Base-by-base conservation (phyloP, 2,888 invertebrate species). In the Seira ritae region DNA sequence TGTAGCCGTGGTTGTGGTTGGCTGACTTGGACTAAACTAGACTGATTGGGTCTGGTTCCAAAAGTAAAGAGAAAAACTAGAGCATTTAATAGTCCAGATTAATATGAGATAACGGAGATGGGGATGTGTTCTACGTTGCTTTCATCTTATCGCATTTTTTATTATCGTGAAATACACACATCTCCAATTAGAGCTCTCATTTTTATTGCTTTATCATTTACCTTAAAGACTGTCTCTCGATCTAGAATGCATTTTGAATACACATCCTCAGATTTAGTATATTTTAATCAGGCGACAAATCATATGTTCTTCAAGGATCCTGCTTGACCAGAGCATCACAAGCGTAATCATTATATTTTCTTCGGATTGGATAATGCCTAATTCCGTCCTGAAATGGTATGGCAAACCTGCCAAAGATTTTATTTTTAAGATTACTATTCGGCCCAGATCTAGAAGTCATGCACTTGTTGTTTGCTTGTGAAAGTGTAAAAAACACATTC, bases 281-380 rank as follows among this genome's bases (percentile, higher is more conserved):
- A 46, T 17, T 71, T 55, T 73, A 73, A 73, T 42, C 37, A 65
- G 73, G 42, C 37, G 65, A 73, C 60, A 62, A 73, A 73, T 73
- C 65, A 62, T 42, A 42, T 8, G 42, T 42, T 42, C 12, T 42
- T 42, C 12, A n/a, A n/a, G n/a, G n/a, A n/a, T 42, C 12, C 12
- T 42, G 42, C 42, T 42, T 42, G 4, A 4, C 42, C 42, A 12
- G 4, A 42, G 42, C 6, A 42, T 42, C 42, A 42, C 4, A 42
- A 8, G 12, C 12, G 4, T 42, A 12, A 42, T 42, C 42, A 42
- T 42, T 12, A 42, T 42, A 42, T 12, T 12, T 8, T 42, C 12
- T 42, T 42, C n/a, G n/a, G n/a, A n/a, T n/a, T n/a, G n/a, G n/a
- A n/a, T n/a, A n/a, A n/a, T n/a, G n/a, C n/a, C n/a, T n/a, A n/a